Evolutionary conservation across 2,888 invertebrate genomes (phyloP), one percentile per base, ranked within the genome.

Genomic region (Caenorhabditis sulstoni): DNA sequence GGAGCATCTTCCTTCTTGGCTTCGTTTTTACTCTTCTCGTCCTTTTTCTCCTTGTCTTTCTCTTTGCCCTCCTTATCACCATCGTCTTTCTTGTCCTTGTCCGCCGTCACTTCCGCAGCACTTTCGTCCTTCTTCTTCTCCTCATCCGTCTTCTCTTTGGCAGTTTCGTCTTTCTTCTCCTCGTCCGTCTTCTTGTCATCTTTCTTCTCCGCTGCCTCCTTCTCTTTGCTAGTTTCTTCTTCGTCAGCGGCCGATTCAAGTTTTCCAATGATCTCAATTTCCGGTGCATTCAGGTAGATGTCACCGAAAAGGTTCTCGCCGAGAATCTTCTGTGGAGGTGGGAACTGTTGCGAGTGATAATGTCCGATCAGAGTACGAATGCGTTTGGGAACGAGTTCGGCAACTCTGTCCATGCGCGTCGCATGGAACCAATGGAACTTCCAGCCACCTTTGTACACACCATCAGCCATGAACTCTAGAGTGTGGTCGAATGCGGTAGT

Each of bases 401-500:
- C 58, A 16, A 66, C 47, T 49, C 53, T 73, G n/a, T 80, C 75
- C 12, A 71, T 12, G 14, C 65, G 55, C n/a, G 75, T 68, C 11
- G 80, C 52, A 23, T 79, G 75, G 59, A 74, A 78, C 61, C 65
- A 73, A 5, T 49, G 52, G 53, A 62, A 67, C 37, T 35, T 80
- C 83, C 81, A 81, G 11, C 78, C 68, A 14, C 71, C 67, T 49
- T 68, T 77, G 8, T 23, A 37, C 2, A 59, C 5, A 0, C 65
- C 64, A 3, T 86, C 84, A 12, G 78, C 59, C 39, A 77, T 66
- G 44, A 68, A 81, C 0, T 78, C 81, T 11, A 49, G 44, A 12
- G 81, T 65, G 9, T 79, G 58, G 39, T 86, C 86, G 65, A 75
- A 84, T 1, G 78, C 58, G 3, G 57, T 62, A 0, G 82, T 57